Conservation (phyloP, 2,888 invertebrate genomes). For the Eilema caniola region DNA sequence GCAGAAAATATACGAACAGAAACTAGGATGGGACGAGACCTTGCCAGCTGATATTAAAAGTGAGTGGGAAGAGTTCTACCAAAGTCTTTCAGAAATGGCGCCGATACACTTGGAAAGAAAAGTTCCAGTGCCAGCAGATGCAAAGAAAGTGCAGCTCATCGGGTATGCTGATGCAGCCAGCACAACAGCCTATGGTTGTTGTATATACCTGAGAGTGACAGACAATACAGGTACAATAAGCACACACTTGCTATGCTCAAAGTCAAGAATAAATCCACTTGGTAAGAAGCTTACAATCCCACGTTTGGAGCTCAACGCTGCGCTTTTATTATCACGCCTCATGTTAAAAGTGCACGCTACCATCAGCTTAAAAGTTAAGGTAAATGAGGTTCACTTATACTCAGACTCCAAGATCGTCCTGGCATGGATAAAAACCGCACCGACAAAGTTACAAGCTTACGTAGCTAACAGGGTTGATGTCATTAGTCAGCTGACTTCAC, state of each 20-base stretch:
- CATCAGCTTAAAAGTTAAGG: not conserved
- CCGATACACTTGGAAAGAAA: not conserved
- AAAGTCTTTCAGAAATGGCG: not conserved
- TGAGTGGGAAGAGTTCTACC: too few species aligned
- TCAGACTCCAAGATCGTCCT: too few species aligned
- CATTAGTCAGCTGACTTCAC: too few species aligned
- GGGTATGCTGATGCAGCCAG: slow-evolving; percentile 1
- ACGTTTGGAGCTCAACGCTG: not conserved
- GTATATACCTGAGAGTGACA: not conserved
- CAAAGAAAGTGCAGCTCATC: not conserved
- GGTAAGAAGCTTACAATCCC: not conserved
- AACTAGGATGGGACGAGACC: too few species aligned
- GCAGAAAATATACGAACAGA: too few species aligned
- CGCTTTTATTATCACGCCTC: not conserved
- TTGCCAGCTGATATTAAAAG: too few species aligned
- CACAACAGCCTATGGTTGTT: not conserved
- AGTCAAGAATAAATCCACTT: not conserved
- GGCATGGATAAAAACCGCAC: too few species aligned
- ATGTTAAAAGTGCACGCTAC: not conserved
- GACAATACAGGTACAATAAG: not conserved
- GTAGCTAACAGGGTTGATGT: too few species aligned
- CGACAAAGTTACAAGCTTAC: too few species aligned
- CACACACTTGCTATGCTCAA: not conserved
- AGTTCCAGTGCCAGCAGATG: too few species aligned
- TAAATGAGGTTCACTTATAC: not conserved